These are phyloP conservation scores for Autographa pulchrina DNA, from an alignment of 2,888 invertebrate species.

Conservation along the genomic window DNA sequence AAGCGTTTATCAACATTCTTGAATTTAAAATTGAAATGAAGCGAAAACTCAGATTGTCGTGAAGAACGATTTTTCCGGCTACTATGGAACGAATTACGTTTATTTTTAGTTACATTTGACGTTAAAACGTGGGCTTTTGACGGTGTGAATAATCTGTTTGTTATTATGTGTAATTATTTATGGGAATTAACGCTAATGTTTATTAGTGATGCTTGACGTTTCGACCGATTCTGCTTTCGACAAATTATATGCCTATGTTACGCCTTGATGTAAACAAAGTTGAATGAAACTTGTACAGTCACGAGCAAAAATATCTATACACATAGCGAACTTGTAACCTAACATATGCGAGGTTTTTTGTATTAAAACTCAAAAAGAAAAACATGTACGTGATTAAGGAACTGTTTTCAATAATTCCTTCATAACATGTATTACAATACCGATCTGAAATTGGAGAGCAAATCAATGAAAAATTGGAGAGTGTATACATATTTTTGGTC, in stretches of 20 bases:
- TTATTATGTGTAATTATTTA: not conserved
- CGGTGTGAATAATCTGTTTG: slow-evolving; percentile 18
- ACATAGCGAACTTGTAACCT: too few relatives aligned
- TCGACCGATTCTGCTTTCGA: not conserved
- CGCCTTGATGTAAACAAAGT: not conserved
- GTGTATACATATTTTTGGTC: too few relatives aligned
- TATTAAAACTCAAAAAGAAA: too few relatives aligned
- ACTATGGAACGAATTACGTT: slow-evolving; percentile 43
- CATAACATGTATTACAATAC: too few relatives aligned
- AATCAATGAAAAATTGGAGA: too few relatives aligned
- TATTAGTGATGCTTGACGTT: not conserved
- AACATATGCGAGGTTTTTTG: too few relatives aligned
- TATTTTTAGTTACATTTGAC: slow-evolving; percentile 36
- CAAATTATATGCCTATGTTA: not conserved
- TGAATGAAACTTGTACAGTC: not conserved
- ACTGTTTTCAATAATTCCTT: too few relatives aligned
- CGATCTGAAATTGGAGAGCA: too few relatives aligned
- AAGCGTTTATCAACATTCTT: slow-evolving; percentile 48
- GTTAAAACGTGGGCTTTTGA: slow-evolving; percentile 17
- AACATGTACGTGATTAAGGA: too few relatives aligned
- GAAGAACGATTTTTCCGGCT: slow-evolving; percentile 49
- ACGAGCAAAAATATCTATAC: too few relatives aligned
- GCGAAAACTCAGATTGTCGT: slow-evolving; percentile 52
- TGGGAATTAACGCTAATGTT: not conserved
- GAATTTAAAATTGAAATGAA: slow-evolving; percentile 57